phyloP scores from a whole-genome alignment of 2,888 invertebrate species.

The Nezara viridula region DNA sequence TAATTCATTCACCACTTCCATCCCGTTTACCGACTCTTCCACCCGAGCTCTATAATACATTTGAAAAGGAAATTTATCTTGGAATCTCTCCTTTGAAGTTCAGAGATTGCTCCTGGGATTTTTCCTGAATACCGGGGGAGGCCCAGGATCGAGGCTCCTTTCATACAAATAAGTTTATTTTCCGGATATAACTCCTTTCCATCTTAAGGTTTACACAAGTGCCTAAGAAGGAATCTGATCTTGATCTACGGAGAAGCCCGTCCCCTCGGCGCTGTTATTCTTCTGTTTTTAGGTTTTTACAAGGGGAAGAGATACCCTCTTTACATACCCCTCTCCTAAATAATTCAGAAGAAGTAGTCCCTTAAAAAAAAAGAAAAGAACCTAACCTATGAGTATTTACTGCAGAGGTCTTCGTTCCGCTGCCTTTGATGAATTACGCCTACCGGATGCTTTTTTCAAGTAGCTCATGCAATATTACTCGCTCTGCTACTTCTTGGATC shows the following conservation, averaged over 20 bases:
- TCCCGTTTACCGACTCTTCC: conserved; percentile 14
- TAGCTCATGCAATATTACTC: background rate
- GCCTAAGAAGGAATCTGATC: conserved; percentile 48
- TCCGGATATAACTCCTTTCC: conserved; percentile 47
- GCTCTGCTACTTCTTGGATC: background rate
- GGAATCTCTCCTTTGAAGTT: conserved; percentile 49
- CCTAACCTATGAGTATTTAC: conserved; percentile 48
- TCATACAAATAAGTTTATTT: conserved; percentile 51
- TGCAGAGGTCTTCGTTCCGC: background rate
- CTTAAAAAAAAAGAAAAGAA: background rate
- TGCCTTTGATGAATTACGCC: conserved; percentile 32
- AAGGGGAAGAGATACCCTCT: conserved; percentile 24
- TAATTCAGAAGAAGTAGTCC: conserved; percentile 36
- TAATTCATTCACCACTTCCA: conserved; percentile 39
- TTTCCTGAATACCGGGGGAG: conserved; percentile 38
- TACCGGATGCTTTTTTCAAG: background rate
- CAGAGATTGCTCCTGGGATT: conserved; percentile 33
- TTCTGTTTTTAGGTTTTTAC: conserved; percentile 49
- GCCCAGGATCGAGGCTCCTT: conserved; percentile 21
- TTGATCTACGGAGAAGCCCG: background rate
- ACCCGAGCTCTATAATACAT: conserved; percentile 23
- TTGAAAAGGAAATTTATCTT: conserved; percentile 46
- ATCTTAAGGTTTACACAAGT: conserved; percentile 48
- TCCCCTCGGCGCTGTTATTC: background rate
- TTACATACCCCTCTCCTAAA: conserved; percentile 10